Conservation (phyloP, 2,888 invertebrate genomes). For the Ophion ventricosus region DNA sequence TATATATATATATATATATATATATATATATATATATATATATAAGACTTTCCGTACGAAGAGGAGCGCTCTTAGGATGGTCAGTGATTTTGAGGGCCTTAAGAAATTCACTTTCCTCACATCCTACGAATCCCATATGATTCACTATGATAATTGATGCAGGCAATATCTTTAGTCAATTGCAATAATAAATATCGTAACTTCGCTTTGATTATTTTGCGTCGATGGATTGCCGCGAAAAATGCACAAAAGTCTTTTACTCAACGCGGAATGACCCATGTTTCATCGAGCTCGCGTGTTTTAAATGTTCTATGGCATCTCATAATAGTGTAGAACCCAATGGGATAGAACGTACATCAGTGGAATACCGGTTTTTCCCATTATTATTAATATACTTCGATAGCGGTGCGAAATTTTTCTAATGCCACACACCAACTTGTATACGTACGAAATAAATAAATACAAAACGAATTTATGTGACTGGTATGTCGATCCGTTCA, state of each 20-base stretch:
- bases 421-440: conserved; percentile 36
- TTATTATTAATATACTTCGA: conserved; percentile 81
- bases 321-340: not conserved
- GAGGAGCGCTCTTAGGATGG: not conserved
- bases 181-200: too few relatives aligned
- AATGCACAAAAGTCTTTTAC: too few relatives aligned
- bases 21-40: not conserved
- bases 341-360: conserved; percentile 31
- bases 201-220: too few relatives aligned
- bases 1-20: not conserved
- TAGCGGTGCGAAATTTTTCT: conserved; percentile 70
- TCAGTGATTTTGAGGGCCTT: not conserved
- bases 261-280: too few relatives aligned
- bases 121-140: not conserved
- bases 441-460: conserved; percentile 12
- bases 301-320: not conserved
- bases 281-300: too few relatives aligned
- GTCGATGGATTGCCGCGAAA: too few relatives aligned
- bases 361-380: conserved; percentile 75
- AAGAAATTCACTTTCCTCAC: not conserved
- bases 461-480: conserved; percentile 1
- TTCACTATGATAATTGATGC: too few relatives aligned
- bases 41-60: not conserved
- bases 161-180: too few relatives aligned
- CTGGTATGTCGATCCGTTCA: conserved; percentile 25